Evolutionary conservation across 1,140 invertebrate genomes (phyloP).

Genomic region (Drosophila carrolli): DNA sequence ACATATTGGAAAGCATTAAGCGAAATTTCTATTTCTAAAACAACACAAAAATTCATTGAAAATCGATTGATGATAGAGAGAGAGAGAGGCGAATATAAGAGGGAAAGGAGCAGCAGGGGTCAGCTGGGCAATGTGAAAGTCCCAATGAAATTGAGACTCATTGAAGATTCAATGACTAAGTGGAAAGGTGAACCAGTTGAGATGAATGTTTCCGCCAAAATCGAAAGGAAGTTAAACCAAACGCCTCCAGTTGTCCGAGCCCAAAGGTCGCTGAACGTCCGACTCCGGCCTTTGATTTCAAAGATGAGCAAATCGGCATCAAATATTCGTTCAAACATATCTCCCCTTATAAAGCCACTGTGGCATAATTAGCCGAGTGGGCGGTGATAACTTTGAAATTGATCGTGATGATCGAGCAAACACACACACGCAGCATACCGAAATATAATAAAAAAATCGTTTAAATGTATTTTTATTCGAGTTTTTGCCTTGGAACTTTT

Average conservation of each 20-base stretch:
- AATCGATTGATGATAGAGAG: constrained; percentile 44
- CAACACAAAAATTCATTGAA: constrained; percentile 33
- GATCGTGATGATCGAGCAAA: constrained; percentile 38
- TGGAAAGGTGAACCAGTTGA: constrained; percentile 71
- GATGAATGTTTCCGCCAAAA: constrained; percentile 58
- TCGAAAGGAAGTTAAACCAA: constrained; percentile 59
- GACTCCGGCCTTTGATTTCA: constrained; percentile 47
- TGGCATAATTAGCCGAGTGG: constrained; percentile 47
- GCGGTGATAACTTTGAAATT: constrained; percentile 53
- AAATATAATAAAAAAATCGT: neutral
- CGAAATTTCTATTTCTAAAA: constrained; percentile 55
- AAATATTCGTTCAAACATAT: constrained; percentile 20
- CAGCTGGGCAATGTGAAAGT: constrained; percentile 51
- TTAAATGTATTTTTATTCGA: constrained; percentile 15
- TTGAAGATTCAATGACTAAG: constrained; percentile 61
- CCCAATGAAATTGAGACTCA: constrained; percentile 49
- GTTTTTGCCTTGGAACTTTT: constrained; percentile 34
- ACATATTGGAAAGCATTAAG: constrained; percentile 37
- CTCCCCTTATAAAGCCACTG: constrained; percentile 43
- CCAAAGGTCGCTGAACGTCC: constrained; percentile 73
- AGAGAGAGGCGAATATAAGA: constrained; percentile 9
- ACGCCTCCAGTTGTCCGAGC: constrained; percentile 17
- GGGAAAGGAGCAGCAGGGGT: constrained; percentile 21
- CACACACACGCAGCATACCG: neutral
- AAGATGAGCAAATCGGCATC: constrained; percentile 42